These are phyloP conservation scores for Lysandra coridon DNA, from an alignment of 2,888 invertebrate genomes.

Conservation along the genomic window DNA sequence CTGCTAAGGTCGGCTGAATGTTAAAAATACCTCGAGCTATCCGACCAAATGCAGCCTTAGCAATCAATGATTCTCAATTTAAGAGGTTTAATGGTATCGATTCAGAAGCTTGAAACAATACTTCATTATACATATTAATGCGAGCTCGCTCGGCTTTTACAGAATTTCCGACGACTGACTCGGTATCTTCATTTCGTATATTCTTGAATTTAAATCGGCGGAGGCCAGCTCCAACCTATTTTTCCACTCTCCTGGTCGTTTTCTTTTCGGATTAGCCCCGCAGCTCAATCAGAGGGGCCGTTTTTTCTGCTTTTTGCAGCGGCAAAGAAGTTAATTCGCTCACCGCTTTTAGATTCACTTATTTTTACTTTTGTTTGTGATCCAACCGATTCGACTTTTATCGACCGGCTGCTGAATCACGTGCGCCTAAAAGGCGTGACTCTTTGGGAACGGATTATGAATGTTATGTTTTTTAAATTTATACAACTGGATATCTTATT, in stretches of 20 bases:
- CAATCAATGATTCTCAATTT: neutral
- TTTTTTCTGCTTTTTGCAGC: constrained; percentile 35
- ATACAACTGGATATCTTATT: too few species aligned
- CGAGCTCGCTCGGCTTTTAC: neutral
- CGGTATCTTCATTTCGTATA: constrained; percentile 37
- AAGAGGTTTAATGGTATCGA: constrained; percentile 18
- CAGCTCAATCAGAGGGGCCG: constrained; percentile 42
- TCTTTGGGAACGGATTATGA: too few species aligned
- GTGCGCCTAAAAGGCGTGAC: neutral
- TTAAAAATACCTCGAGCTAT: neutral
- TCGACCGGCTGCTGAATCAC: neutral
- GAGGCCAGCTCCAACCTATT: constrained; percentile 43
- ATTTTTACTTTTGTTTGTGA: constrained; percentile 32
- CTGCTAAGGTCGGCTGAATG: neutral
- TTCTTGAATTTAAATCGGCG: constrained; percentile 49
- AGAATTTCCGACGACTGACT: constrained; percentile 34
- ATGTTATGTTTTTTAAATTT: too few species aligned
- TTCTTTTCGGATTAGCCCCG: constrained; percentile 48
- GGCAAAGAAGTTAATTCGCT: constrained; percentile 40
- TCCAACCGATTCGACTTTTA: constrained; percentile 23
- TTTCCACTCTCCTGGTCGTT: constrained; percentile 46
- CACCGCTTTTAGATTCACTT: constrained; percentile 38
- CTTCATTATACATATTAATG: constrained; percentile 26
- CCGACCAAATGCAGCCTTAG: neutral
- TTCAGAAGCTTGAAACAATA: constrained; percentile 20